Evolutionary conservation across 1,140 invertebrate species (phyloP), one percentile per base, ranked within the genome.

Genomic region (Eupristina koningsbergeri): DNA sequence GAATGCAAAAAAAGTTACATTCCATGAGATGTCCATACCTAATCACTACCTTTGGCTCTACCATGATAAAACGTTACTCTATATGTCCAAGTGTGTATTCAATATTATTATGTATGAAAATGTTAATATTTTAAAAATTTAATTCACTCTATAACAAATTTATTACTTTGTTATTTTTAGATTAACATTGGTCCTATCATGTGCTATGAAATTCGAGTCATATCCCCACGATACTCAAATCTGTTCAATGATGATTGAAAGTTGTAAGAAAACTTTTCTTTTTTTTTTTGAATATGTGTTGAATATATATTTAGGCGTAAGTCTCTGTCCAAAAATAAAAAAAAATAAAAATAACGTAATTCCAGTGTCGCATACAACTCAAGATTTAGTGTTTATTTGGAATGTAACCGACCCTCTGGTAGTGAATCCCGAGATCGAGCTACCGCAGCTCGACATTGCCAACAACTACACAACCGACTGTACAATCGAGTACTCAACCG

Each of bases 1-100:
- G 92, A 98, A 98, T 90, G 97, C 97, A 58, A 98, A 98, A 90
- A 97, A 97, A 90, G 97, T 98, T 39, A 98, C 96, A 3, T 98
- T 98, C 87, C 97, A 98, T 86, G 97, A 98, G 93, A 98, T 98
- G 97, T 97, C 96, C 89, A 97, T 98, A 91, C 97, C 97, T 0
- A 98, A 98, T 92, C 97, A 98, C 91, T 98, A 98, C 92, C 93
- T 97, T 5, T 98, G 97, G 97, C 90, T 98, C 63, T 97, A 97
- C 89, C 96, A 97, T 89, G 97, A 98, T 88, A 97, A 97, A 91
- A 97, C 96, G 0, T 90, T 97, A 77, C 94, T 98, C 36, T 98
- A 98, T 90, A 98, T 98, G 96, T 97, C 96, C 36, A 98, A 97
- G 96, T 97, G 93, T 94, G 94, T 91, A 45, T 22, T 47, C 61